Base-by-base conservation (phyloP, 2,797 vertebrate species). In the Tiaroga cobitis region DNA sequence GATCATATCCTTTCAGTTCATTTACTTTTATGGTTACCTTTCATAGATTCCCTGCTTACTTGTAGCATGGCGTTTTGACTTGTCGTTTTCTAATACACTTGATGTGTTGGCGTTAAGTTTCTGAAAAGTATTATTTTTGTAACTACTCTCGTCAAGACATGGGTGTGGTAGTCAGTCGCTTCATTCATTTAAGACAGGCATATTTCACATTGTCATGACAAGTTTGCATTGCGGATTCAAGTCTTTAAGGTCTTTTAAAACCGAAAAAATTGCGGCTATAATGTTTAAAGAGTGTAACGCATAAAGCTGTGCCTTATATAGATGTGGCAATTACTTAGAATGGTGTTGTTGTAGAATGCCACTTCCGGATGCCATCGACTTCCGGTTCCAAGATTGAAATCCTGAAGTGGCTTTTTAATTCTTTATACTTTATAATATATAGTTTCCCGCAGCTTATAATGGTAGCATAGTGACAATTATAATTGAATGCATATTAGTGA, bases 1-100 rank as follows among this genome's bases (percentile, higher is more conserved):
- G 97, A 90, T 97, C 98, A 99, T 99, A 99, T 99, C 98, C 97
- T 99, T 86, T 59, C 34, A 75, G 32, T 24, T 21, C 15, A 3
- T 8, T 11, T 32, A 37, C 43, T 80, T 59, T 8, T 24, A 2
- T 1, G 18, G 26, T 73, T 39, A 26, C 5, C 51, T 21, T 59
- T 8, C 32, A 15, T 24, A 15, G 6, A 73, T 19, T 13, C 26
- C 5, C 37, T 59, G 68, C 41, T 29, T 46, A 1, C 8, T 43
- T 34, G 5, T 5, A 51, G 13, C 54, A 19, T 18, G 32, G 8
- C 24, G 8, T n/a, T 78, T 41, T 21, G 5, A 32, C 10, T 54
- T 0, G 24, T 39, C 9, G 5, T n/a, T 3, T 83, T 67, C 2
- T 21, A 4, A 76, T 67, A 39, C 29, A 9, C 43, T 19, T 39